A percentile compares a stretch with the other conserved stretches of the same genome.
Evolutionary conservation across 2,888 invertebrate genomes (phyloP).

Genomic region (Cryptocephalus moraei): DNA sequence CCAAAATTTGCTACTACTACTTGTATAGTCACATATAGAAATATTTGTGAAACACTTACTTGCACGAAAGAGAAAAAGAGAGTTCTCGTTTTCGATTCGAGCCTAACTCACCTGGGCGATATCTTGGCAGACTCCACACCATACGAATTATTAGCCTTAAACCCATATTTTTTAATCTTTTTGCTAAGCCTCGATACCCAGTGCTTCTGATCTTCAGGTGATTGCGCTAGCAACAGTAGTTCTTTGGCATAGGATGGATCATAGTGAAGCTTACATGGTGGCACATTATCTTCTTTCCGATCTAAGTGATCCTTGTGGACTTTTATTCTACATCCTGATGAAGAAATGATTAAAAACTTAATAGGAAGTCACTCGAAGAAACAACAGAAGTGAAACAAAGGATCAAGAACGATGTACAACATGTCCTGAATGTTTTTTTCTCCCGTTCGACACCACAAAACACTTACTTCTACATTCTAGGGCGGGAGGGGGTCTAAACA

Average conservation of each 20-base stretch:
- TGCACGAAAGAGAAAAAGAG: background rate
- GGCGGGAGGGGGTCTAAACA: conserved; percentile 96
- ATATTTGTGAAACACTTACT: conserved; percentile 1
- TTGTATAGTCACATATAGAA: too few relatives aligned
- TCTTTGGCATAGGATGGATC: conserved; percentile 92
- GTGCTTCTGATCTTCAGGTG: conserved; percentile 77
- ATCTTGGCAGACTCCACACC: conserved; percentile 55
- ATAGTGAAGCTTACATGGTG: conserved; percentile 93
- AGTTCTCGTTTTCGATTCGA: background rate
- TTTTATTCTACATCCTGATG: conserved; percentile 87
- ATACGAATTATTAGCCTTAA: conserved; percentile 68
- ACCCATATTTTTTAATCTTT: conserved; percentile 87
- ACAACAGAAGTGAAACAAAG: background rate
- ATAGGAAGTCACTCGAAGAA: background rate
- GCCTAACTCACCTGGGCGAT: conserved; percentile 60
- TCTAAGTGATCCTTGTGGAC: conserved; percentile 96
- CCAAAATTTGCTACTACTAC: too few relatives aligned
- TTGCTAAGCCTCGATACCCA: conserved; percentile 89
- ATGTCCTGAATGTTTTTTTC: too few relatives aligned
- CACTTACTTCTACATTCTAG: conserved; percentile 88
- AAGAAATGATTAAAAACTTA: background rate
- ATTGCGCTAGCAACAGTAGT: conserved; percentile 78
- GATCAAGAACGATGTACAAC: background rate
- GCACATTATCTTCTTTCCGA: conserved; percentile 71
- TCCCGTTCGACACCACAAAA: too few relatives aligned